A percentile compares a stretch with the other conserved stretches of the same genome.
These are phyloP conservation scores for Pogona vitticeps DNA, from an alignment of 2,113 vertebrate species.

Conservation along the genomic window DNA sequence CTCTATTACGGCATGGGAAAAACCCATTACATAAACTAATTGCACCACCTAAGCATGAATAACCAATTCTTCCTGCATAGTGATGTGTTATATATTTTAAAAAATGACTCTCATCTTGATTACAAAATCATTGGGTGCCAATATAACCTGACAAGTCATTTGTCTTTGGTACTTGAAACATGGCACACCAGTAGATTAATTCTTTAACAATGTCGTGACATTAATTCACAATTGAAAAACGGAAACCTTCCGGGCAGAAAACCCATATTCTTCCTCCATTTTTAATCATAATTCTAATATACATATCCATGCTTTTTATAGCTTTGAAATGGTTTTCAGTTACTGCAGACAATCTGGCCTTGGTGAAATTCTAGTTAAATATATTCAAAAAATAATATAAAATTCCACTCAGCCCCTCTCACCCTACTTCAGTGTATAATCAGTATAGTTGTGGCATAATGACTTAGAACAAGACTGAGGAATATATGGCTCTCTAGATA, in stretches of 20 bases:
- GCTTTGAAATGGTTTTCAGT: neutral
- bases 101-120: conserved; percentile 27
- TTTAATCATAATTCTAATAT: neutral
- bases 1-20: neutral
- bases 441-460: too few species aligned
- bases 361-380: neutral
- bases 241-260: neutral
- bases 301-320: neutral
- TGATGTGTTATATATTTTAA: neutral
- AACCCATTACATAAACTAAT: neutral
- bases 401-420: too few species aligned
- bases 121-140: conserved; percentile 36
- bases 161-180: conserved; percentile 17
- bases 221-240: neutral
- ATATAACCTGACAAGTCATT: neutral
- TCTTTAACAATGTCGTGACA: neutral
- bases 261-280: too few species aligned
- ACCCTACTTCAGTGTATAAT: neutral
- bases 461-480: too few species aligned
- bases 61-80: neutral
- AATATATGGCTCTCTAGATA: neutral
- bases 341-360: neutral
- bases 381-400: too few species aligned
- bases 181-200: neutral
- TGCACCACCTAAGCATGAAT: conserved; percentile 17